phyloP scores from a whole-genome alignment of 1,140 invertebrate species.

The Tetraneura akinire region DNA sequence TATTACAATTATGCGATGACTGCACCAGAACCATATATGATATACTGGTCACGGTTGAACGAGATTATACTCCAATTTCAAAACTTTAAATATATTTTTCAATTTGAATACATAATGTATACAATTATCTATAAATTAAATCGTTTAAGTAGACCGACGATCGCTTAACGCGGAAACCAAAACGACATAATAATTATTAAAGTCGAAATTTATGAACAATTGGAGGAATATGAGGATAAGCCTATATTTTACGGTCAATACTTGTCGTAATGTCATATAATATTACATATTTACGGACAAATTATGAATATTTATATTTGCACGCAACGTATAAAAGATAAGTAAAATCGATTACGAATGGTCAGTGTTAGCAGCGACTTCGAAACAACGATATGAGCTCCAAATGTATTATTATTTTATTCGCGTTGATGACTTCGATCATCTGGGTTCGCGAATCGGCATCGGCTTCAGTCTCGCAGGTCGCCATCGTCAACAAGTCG shows the following conservation, averaged over 20 bases:
- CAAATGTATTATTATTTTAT: not conserved
- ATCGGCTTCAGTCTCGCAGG: too few relatives aligned
- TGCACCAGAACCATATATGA: too few relatives aligned
- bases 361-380: not conserved
- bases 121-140: not conserved
- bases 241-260: constrained; percentile 29
- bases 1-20: not conserved
- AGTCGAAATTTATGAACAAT: not conserved
- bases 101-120: not conserved
- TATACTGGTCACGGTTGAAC: not conserved
- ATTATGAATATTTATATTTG: not conserved
- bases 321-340: not conserved
- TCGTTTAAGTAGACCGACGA: constrained; percentile 10
- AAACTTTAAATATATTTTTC: not conserved
- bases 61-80: not conserved
- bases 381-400: too few relatives aligned
- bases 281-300: not conserved
- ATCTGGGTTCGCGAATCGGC: not conserved
- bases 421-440: not conserved
- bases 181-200: not conserved
- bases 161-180: not conserved
- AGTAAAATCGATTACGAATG: not conserved
- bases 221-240: too few relatives aligned
- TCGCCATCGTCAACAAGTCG: too few relatives aligned
- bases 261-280: not conserved